These are phyloP conservation scores for Trissoscelio sp. DNA, from an alignment of 2,888 invertebrate genomes.

Conservation along the genomic window DNA sequence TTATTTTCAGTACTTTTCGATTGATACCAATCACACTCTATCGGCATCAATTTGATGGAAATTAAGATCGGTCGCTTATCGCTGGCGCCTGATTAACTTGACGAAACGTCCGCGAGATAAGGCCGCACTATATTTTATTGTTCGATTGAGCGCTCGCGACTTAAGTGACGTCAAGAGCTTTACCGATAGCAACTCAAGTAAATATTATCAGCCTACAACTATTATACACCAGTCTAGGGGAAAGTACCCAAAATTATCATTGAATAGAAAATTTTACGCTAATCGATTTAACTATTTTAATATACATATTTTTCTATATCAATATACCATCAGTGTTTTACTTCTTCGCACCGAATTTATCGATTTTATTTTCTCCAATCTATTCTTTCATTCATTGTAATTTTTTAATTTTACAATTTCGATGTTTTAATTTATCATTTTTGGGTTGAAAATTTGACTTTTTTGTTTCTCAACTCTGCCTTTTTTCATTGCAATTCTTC, in stretches of 20 bases:
- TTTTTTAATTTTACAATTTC: too few relatives aligned
- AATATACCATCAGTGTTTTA: too few relatives aligned
- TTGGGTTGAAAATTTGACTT: too few relatives aligned
- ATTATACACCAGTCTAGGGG: neutral
- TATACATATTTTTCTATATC: too few relatives aligned
- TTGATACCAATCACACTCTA: neutral
- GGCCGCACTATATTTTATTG: constrained; percentile 5
- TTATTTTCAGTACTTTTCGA: neutral
- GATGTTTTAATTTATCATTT: too few relatives aligned
- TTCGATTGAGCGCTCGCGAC: constrained; percentile 5
- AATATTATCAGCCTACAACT: constrained; percentile 4
- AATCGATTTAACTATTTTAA: too few relatives aligned
- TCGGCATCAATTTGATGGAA: neutral
- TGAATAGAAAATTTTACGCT: too few relatives aligned
- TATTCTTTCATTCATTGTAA: too few relatives aligned
- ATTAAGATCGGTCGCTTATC: constrained; percentile 17
- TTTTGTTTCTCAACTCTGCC: too few relatives aligned
- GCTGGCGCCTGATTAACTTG: constrained; percentile 22
- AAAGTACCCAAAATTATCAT: neutral
- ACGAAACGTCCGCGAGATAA: constrained; percentile 10
- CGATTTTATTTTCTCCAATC: too few relatives aligned
- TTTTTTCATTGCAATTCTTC: too few relatives aligned
- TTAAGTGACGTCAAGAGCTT: constrained; percentile 18
- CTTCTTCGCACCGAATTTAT: too few relatives aligned
- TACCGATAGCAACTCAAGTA: neutral